phyloP scores from a whole-genome alignment of 1,140 invertebrate genomes.

The Paraescarpia echinospica region DNA sequence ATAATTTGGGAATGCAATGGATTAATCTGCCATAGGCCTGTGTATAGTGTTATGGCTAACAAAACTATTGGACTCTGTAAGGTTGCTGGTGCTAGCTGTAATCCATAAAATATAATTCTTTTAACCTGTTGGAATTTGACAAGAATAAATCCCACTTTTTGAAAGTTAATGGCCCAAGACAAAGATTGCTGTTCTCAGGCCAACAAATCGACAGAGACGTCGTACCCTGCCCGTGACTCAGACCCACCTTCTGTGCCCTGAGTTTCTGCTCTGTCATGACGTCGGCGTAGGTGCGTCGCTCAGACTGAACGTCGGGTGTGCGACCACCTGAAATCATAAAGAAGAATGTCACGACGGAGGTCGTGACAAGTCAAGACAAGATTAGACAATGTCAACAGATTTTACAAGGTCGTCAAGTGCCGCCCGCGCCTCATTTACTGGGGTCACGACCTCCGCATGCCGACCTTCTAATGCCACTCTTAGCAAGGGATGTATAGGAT shows the following conservation, averaged over 20 bases:
- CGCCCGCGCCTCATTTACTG: background rate
- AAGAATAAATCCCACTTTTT: no score
- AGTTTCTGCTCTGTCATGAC: conserved; percentile 95
- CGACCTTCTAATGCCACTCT: background rate
- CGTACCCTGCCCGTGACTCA: background rate
- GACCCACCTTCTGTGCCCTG: conserved; percentile 50
- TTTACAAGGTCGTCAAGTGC: background rate
- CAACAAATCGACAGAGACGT: background rate
- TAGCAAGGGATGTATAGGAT: background rate
- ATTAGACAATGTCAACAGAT: background rate
- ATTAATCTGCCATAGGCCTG: no score
- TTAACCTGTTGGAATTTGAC: no score
- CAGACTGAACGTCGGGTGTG: conserved; percentile 89
- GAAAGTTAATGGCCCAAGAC: no score
- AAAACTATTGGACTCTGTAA: no score
- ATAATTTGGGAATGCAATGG: background rate
- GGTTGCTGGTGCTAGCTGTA: no score
- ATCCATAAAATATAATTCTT: no score
- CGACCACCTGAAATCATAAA: conserved; percentile 85
- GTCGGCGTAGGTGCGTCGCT: conserved; percentile 83
- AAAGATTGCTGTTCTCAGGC: no score
- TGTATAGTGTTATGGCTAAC: no score
- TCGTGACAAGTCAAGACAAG: background rate
- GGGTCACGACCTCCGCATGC: background rate
- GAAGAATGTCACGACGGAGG: conserved; percentile 9